Evolutionary conservation across 1,140 invertebrate species (phyloP), one percentile per base, ranked within the genome.

Genomic region (Micrasema minimum): DNA sequence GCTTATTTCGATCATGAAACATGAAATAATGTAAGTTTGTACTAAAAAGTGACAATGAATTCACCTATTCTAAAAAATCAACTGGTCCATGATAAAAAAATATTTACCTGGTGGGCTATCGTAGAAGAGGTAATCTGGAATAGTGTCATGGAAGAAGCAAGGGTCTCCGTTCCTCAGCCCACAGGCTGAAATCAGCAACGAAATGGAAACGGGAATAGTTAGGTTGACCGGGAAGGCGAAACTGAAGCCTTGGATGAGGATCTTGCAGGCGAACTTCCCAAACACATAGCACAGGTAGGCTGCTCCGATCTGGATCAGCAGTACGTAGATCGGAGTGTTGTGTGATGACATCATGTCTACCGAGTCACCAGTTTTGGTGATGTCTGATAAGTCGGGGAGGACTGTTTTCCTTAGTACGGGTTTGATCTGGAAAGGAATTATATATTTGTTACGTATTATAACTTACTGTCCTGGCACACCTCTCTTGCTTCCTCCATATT

Each of bases 211-310:
- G 0, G 96, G 96, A 74, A 97, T 94, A 0, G 94, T 93, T 61
- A 98, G 86, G 80, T 93, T 96, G 0, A 98, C 91, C 0, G 97
- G 96, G 74, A 98, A 95, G 0, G 96, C 95, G 79, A 97, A 98
- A 79, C 96, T 96, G 85, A 98, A 97, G 26, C 94, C 93, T 83
- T 98, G 96, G 67, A 98, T 97, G 71, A 96, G 88, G 77, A 98
- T 97, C 85, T 97, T 97, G 84, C 96, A 98, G 14, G 96, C 94
- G 77, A 97, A 97, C 84, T 97, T 97, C 72, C 93, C 95, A 76
- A 96, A 95, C 75, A 96, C 91, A 77, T 97, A 98, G 76, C 92
- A 93, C 26, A 96, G 84, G 78, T 96, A 96, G 4, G 94, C 90
- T 4, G 93, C 89, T 57, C 91, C 84, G 51, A 96, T 89, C 81